phyloP scores from a whole-genome alignment of 1,140 invertebrate genomes.

The Drosophila pallidifrons region DNA sequence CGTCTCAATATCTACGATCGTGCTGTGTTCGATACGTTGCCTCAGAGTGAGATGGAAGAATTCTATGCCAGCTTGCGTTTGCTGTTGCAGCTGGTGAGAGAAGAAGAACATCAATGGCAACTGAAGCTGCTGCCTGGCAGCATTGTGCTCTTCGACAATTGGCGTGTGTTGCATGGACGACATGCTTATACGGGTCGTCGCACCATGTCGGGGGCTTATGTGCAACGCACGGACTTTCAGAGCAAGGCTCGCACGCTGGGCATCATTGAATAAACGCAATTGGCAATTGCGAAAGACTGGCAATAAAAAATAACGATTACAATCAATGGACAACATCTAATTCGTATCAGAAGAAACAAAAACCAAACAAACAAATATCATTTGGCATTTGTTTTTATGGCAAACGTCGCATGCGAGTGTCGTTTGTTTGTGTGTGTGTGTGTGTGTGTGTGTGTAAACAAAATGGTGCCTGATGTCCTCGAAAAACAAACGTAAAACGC shows the following conservation, averaged over 20 bases:
- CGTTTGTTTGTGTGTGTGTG: conserved; percentile 24
- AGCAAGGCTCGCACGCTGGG: conserved; percentile 86
- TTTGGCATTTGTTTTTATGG: conserved; percentile 80
- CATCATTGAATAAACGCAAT: conserved; percentile 79
- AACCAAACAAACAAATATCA: conserved; percentile 62
- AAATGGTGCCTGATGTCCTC: conserved; percentile 40
- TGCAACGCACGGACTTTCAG: conserved; percentile 87
- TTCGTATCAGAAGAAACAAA: conserved; percentile 51
- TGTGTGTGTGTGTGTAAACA: conserved; percentile 48
- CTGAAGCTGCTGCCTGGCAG: conserved; percentile 88
- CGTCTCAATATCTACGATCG: conserved; percentile 90
- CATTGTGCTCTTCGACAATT: conserved; percentile 91
- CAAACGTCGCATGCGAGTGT: conserved; percentile 51
- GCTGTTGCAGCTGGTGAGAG: conserved; percentile 86
- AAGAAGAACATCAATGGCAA: conserved; percentile 86
- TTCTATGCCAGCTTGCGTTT: conserved; percentile 88
- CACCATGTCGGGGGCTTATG: conserved; percentile 87
- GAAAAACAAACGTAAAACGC: conserved; percentile 58
- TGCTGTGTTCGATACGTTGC: conserved; percentile 86
- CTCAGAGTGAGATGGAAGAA: conserved; percentile 85
- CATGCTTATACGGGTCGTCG: conserved; percentile 88
- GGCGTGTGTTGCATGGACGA: conserved; percentile 90
- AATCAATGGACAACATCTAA: conserved; percentile 72
- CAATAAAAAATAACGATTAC: conserved; percentile 76
- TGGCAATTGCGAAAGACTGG: conserved; percentile 28